Evolutionary conservation across 2,113 vertebrate genomes (phyloP), one percentile per base, ranked within the genome.

Genomic region (Perca fluviatilis): DNA sequence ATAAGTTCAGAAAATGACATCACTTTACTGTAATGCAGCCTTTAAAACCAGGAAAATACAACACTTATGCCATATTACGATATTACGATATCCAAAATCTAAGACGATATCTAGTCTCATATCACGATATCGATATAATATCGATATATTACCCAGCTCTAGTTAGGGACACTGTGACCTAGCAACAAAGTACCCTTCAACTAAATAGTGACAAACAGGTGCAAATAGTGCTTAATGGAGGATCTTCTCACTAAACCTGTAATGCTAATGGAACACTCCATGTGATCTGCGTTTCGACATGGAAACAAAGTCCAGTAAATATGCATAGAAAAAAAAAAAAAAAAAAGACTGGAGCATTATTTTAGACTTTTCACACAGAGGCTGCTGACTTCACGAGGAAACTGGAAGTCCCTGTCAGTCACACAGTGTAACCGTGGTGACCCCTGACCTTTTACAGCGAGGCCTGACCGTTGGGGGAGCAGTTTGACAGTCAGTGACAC

Each of bases 401-500:
- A 33, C 33, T 33, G 6, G 33, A 43, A 43, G 40, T 11, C 40
- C 40, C 65, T 84, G 84, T 82, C 74, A 71, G 6, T 89, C 82
- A 36, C 18, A 62, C 43, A 12, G n/a, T 56, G 57, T 65, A 56
- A 62, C 63, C 11, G 3, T 2, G 46, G 33, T 67, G 56, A 80
- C 85, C 80, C 21, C 61, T 75, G 80, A 78, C 80, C 64, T 71
- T 30, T 30, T 51, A 60, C 57, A 58, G 30, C 30, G 16, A 43
- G 10, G 64, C 54, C 47, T 25, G 53, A 15, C 19, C 19, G 5
- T 12, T 25, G 40, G 18, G 25, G 68, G 49, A 12, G 18, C 49
- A 18, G 65, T 65, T 43, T 74, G 70, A 75, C 64, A 60, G 18
- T 7, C 7, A 14, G 23, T 18, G 11, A 21, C 27, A 19, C 62